A percentile compares a stretch with the other conserved stretches of the same genome.
Evolutionary conservation across 2,797 vertebrate genomes (phyloP).

Genomic region (Sarcoramphus papa): DNA sequence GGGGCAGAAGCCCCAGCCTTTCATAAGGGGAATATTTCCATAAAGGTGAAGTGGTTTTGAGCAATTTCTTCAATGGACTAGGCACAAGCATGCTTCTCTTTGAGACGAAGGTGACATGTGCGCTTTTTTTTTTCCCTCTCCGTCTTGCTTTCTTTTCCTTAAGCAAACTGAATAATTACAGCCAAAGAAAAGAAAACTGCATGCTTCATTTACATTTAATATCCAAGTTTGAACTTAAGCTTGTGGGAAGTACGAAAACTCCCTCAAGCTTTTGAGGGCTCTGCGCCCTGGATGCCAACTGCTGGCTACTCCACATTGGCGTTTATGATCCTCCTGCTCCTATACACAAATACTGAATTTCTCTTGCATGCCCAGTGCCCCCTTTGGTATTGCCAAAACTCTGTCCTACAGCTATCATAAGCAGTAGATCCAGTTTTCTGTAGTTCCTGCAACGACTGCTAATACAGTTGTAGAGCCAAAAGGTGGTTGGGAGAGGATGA

Average conservation of each 20-base stretch:
- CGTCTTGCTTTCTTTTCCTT: background rate
- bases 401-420: background rate
- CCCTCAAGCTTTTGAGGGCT: background rate
- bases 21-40: background rate
- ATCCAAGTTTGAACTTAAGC: background rate
- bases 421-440: background rate
- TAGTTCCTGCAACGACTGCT: background rate
- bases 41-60: background rate
- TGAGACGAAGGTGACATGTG: fast-evolving
- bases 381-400: background rate
- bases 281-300: background rate
- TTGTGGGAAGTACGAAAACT: background rate
- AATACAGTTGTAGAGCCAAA: background rate
- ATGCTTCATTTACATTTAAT: background rate
- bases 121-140: background rate
- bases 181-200: background rate
- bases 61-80: background rate
- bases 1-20: background rate
- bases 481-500: background rate
- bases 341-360: background rate
- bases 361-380: background rate
- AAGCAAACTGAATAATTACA: background rate
- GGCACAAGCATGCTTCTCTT: background rate
- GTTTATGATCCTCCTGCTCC: background rate
- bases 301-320: background rate